phyloP scores from a whole-genome alignment of 2,797 vertebrate species.

The Buceros bicornis region DNA sequence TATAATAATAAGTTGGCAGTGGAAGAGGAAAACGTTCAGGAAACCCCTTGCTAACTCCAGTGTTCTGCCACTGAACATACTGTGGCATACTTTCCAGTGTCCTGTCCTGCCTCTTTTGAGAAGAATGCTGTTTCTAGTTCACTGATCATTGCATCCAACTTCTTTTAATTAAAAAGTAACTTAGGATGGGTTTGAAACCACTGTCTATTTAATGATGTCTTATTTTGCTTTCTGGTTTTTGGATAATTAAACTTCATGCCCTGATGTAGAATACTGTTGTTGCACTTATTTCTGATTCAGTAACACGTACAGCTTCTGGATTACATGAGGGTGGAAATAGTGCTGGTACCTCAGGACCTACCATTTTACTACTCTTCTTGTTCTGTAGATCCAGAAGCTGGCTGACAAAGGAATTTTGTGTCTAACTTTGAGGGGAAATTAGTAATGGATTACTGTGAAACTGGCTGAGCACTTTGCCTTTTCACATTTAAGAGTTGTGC shows the following conservation, averaged over 20 bases:
- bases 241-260: neutral
- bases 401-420: neutral
- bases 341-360: neutral
- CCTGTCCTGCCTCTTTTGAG: neutral
- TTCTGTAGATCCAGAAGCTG: neutral
- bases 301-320: neutral
- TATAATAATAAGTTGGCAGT: neutral
- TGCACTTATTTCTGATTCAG: neutral
- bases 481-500: neutral
- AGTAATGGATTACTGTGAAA: neutral
- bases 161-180: neutral
- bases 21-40: neutral
- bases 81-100: neutral
- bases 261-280: neutral
- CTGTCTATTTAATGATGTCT: neutral
- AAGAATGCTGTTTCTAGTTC: neutral
- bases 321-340: neutral
- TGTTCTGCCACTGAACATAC: neutral
- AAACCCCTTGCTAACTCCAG: neutral
- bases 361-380: neutral
- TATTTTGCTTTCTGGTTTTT: neutral
- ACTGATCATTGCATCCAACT: neutral
- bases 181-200: neutral
- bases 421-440: neutral
- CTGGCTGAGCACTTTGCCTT: neutral